These are phyloP conservation scores for Drosophila meridionalis DNA, from an alignment of 2,888 invertebrate species.

Conservation along the genomic window DNA sequence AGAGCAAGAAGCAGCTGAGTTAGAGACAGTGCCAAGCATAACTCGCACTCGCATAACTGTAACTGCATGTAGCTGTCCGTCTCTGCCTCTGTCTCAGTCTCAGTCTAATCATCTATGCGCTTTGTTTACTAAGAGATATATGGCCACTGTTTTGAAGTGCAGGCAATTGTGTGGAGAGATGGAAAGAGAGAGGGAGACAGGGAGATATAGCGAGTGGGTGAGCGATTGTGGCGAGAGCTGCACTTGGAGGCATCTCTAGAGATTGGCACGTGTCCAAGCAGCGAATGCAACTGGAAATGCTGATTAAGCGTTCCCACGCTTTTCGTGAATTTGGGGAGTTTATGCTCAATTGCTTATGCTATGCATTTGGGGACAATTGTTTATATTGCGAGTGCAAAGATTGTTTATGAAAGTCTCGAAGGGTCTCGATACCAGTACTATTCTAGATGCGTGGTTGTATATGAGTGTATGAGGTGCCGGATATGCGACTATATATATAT, in stretches of 20 bases:
- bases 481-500: no score
- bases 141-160: conserved; percentile 32
- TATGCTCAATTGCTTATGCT: no score
- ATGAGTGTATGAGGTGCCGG: no score
- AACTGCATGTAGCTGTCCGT: conserved; percentile 23
- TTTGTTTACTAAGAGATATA: conserved; percentile 67
- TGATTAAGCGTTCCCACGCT: no score
- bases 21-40: conserved; percentile 1
- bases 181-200: not conserved
- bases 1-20: not conserved
- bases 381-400: no score
- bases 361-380: no score
- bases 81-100: not conserved
- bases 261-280: conserved; percentile 53
- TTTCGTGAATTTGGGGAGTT: no score
- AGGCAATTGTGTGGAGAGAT: conserved; percentile 19
- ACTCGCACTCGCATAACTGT: conserved; percentile 24
- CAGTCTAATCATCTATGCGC: conserved; percentile 55
- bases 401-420: no score
- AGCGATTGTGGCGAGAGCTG: conserved; percentile 2
- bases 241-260: conserved; percentile 17
- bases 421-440: no score
- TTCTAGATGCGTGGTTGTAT: no score
- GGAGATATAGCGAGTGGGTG: not conserved
- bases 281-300: conserved; percentile 30